phyloP scores from a whole-genome alignment of 2,888 invertebrate species.

The Nycteola revayana region DNA sequence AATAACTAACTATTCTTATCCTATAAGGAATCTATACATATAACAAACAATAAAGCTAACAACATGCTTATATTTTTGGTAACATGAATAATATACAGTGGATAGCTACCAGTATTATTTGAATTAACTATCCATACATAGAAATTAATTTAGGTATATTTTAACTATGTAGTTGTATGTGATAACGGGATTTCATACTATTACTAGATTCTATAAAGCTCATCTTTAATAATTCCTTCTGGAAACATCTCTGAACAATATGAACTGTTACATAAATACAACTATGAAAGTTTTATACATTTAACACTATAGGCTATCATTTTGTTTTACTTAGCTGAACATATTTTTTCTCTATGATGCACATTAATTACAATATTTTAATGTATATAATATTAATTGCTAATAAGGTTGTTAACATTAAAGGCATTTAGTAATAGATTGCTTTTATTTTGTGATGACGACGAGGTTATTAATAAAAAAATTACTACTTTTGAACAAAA shows the following conservation, averaged over 20 bases:
- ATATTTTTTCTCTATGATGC: no score
- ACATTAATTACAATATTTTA: constrained; percentile 11
- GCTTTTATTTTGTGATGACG: no score
- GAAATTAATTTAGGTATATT: constrained; percentile 30
- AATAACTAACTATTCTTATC: constrained; percentile 78
- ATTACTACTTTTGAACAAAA: no score
- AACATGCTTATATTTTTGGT: constrained; percentile 73
- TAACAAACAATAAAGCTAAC: constrained; percentile 68
- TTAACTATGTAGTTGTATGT: constrained; percentile 23
- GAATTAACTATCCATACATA: constrained; percentile 26
- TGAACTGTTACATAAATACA: no score
- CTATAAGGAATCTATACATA: constrained; percentile 66
- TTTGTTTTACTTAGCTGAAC: no score
- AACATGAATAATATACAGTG: constrained; percentile 66
- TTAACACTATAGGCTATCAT: constrained; percentile 7
- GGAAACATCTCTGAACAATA: no score
- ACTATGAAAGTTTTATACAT: constrained; percentile 1
- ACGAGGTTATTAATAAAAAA: no score
- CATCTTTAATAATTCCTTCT: no score
- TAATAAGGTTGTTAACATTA: constrained; percentile 8
- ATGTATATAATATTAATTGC: constrained; percentile 2
- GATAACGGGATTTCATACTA: constrained; percentile 25
- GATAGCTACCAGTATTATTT: constrained; percentile 45
- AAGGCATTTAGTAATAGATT: constrained; percentile 26
- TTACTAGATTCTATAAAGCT: no score